Evolutionary conservation across 2,888 invertebrate species (phyloP), one percentile per base, ranked within the genome.

Genomic region (Plebejus argus): DNA sequence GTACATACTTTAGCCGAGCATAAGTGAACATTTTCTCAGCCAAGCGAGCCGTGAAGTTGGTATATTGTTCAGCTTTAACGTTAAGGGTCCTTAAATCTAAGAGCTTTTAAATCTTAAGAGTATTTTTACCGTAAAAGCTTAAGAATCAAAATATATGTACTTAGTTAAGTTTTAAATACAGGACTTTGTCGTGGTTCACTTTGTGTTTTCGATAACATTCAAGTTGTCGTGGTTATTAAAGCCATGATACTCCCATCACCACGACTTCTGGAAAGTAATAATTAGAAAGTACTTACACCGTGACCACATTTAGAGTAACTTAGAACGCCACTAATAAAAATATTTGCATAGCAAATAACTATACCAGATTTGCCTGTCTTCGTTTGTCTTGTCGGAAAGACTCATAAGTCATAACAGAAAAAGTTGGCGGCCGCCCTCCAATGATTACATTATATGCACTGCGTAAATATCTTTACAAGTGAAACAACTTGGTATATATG

Each of bases 31-130:
- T 61, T 61, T 61, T 61, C 61, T 61, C 23, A 61, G 23, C 61
- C 61, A 23, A 20, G 61, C 20, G 20, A 61, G 61, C 61, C 61
- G 61, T 61, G 23, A 61, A 61, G 61, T 61, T 61, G 61, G 61
- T 61, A 61, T 23, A 23, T 23, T 61, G 23, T 61, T 61, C 61
- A 61, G 61, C 61, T 23, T 61, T 8, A 61, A 61, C 61, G 20
- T 61, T 23, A 61, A 61, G 61, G 61, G 61, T 23, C 23, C 61
- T 61, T 61, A 61, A 61, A 61, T 23, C 61, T 61, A 61, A 61
- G 61, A 61, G 61, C 61, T 61, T 61, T 61, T 61, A 61, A 61
- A 61, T 61, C 61, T 23, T 61, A 61, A 61, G 61, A 61, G 61
- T 61, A 23, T 61, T 61, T 61, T 23, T 3, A 61, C 20, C 61